Conservation (phyloP, 2,888 invertebrate species). For the Macaria liturata region DNA sequence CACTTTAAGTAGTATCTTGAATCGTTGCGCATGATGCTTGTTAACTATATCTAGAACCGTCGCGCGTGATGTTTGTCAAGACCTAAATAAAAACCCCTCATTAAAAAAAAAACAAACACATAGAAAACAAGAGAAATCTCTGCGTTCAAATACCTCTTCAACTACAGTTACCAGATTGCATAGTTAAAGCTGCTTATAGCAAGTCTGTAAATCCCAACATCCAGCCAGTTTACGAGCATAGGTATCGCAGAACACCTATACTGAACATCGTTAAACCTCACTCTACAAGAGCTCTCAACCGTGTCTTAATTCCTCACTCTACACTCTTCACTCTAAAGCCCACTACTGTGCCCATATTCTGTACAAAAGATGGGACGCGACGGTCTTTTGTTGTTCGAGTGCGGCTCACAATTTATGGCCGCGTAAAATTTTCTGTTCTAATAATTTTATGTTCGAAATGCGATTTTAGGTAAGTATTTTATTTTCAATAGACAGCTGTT, state of each 20-base stretch:
- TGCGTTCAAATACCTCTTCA: too few species aligned
- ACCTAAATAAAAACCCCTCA: too few species aligned
- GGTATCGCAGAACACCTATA: constrained; percentile 25
- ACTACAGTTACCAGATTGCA: too few species aligned
- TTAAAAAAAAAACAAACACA: too few species aligned
- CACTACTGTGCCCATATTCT: constrained; percentile 41
- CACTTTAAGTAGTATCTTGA: too few species aligned
- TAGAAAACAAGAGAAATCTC: too few species aligned
- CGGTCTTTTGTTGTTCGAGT: constrained; percentile 24
- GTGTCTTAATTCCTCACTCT: constrained; percentile 46
- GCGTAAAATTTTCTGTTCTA: constrained; percentile 1
- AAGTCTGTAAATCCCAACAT: background rate
- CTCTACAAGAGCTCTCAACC: constrained; percentile 48
- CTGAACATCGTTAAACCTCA: constrained; percentile 57
- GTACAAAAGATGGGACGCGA: constrained; percentile 21
- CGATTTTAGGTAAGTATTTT: too few species aligned
- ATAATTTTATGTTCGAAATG: too few species aligned
- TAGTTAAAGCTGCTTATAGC: background rate
- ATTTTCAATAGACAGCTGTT: too few species aligned
- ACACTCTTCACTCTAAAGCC: constrained; percentile 29
- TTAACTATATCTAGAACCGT: too few species aligned
- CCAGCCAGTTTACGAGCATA: constrained; percentile 3
- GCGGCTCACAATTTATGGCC: constrained; percentile 17
- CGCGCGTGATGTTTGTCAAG: too few species aligned
- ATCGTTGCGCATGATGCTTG: too few species aligned